phyloP scores from a whole-genome alignment of 1,140 invertebrate genomes.

The Uloborus diversus region DNA sequence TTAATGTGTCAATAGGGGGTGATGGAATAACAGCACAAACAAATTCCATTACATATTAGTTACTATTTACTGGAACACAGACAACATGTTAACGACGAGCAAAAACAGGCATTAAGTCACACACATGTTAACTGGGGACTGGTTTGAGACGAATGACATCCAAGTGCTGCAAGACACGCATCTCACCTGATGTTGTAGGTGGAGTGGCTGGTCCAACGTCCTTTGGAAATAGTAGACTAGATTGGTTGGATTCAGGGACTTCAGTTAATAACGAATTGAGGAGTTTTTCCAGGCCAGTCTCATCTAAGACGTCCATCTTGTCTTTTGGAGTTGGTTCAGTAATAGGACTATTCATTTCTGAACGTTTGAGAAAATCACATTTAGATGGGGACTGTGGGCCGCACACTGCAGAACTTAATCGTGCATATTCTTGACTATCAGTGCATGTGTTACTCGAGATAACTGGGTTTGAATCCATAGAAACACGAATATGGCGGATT shows the following conservation, averaged over 20 bases:
- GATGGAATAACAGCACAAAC: no score
- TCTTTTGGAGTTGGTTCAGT: background rate
- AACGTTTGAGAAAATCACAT: background rate
- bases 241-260: conserved; percentile 28
- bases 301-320: conserved; percentile 7
- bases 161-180: conserved; percentile 51
- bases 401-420: conserved; percentile 27
- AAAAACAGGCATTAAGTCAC: no score
- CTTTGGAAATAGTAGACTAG: background rate
- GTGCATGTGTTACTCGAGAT: background rate
- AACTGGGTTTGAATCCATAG: conserved; percentile 23
- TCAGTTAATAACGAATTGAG: conserved; percentile 27
- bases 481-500: conserved; percentile 43
- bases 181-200: conserved; percentile 35
- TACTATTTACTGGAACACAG: background rate
- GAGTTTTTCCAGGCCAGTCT: conserved; percentile 32
- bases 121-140: conserved; percentile 34
- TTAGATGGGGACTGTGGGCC: background rate
- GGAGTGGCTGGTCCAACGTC: background rate
- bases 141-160: conserved; percentile 46
- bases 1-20: no score
- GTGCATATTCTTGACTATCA: background rate
- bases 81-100: no score
- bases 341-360: background rate
- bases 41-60: background rate